Percentiles rank a stretch among this genome's conserved stretches.
These are phyloP conservation scores for Cyprinodon variegatus DNA, from an alignment of 2,113 vertebrate genomes.

Conservation along the genomic window DNA sequence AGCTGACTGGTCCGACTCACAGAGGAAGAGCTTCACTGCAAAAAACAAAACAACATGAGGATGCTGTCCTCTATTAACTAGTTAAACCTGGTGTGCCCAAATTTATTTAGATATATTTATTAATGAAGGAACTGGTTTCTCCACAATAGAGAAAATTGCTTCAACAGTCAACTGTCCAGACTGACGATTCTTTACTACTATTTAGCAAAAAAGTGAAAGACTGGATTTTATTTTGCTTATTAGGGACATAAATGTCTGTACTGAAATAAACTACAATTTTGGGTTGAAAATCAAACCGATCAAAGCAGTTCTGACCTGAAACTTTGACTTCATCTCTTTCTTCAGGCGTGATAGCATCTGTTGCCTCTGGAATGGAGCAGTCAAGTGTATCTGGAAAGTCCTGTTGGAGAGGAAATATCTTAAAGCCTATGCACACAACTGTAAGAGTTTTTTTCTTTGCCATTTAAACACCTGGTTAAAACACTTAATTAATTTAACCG, in stretches of 20 bases:
- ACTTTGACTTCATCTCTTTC: slow-evolving; percentile 97
- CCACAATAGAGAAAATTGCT: not conserved
- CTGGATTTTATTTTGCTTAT: not conserved
- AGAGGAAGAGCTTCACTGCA: slow-evolving; percentile 92
- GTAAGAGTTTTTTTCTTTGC: not conserved
- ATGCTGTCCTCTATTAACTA: not conserved
- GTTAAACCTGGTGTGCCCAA: not conserved
- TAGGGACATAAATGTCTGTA: not conserved
- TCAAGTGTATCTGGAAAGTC: slow-evolving; percentile 85
- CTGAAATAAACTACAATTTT: no score
- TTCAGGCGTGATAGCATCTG: slow-evolving; percentile 92
- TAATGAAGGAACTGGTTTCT: not conserved
- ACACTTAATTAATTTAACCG: not conserved
- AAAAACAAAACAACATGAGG: slow-evolving; percentile 44
- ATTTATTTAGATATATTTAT: not conserved
- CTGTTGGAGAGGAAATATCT: slow-evolving; percentile 70
- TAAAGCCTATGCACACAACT: not conserved
- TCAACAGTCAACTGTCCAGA: not conserved
- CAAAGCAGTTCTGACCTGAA: slow-evolving; percentile 83
- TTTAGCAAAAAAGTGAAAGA: not conserved
- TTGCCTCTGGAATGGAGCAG: slow-evolving; percentile 85
- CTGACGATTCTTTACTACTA: not conserved
- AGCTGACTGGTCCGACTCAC: slow-evolving; percentile 84
- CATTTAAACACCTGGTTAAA: not conserved
- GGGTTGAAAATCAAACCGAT: not conserved